These are phyloP conservation scores for Antennarius striatus DNA, from an alignment of 2,113 vertebrate genomes.

Conservation along the genomic window DNA sequence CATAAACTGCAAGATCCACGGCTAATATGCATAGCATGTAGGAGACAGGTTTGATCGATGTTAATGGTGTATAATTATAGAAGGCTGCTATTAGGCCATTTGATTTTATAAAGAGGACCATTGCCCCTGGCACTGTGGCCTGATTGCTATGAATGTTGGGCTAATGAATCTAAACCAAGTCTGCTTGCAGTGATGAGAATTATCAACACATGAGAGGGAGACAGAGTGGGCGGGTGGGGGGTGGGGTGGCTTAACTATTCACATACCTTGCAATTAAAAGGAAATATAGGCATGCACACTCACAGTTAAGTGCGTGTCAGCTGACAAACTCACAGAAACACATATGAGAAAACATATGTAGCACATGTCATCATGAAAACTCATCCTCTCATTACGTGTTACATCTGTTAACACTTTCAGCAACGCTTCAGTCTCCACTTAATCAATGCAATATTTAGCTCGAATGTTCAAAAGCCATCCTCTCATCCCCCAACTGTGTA, in stretches of 20 bases:
- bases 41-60: slow-evolving; percentile 79
- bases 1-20: slow-evolving; percentile 63
- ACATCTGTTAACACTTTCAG: slow-evolving; percentile 19
- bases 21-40: slow-evolving; percentile 65
- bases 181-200: slow-evolving; percentile 74
- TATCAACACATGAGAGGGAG: slow-evolving; percentile 67
- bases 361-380: slow-evolving; percentile 17
- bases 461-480: slow-evolving; percentile 36
- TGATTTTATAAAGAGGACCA: slow-evolving; percentile 77
- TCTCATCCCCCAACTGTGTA: slow-evolving; percentile 9
- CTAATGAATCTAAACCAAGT: slow-evolving; percentile 82
- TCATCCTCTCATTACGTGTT: slow-evolving; percentile 9
- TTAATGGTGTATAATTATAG: slow-evolving; percentile 82
- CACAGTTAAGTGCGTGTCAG: slow-evolving; percentile 27
- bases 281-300: slow-evolving; percentile 40
- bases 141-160: slow-evolving; percentile 79
- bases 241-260: slow-evolving; percentile 33
- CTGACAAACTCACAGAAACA: slow-evolving; percentile 11
- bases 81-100: slow-evolving; percentile 76
- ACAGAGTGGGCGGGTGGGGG: background rate
- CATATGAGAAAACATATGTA: slow-evolving; percentile 20
- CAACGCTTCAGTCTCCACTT: background rate
- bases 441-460: slow-evolving; percentile 39
- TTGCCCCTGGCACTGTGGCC: slow-evolving; percentile 76
- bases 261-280: slow-evolving; percentile 54